Conservation (phyloP, 92 coral and sea anemone species). For the Phymanthus crucifer region DNA sequence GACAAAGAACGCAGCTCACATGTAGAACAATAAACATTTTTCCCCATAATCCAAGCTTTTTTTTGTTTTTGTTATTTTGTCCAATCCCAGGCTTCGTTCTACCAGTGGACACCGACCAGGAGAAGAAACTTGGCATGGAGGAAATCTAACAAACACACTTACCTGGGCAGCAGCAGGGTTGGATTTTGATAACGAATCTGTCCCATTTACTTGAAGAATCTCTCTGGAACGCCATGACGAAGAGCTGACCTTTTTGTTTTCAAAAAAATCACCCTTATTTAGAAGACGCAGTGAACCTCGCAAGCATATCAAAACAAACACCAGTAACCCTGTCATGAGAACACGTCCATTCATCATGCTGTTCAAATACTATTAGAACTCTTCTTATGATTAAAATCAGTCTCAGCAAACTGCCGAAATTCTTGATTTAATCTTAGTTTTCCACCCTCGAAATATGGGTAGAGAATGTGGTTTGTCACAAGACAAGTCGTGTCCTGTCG, state of each 20-base stretch:
- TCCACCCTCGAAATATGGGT: no score
- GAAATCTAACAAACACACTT: neutral
- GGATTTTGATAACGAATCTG: neutral
- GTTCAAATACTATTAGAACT: neutral
- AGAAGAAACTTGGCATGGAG: neutral
- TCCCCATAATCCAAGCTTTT: no score
- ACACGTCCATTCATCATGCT: neutral
- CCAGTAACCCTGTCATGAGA: neutral
- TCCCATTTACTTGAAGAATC: constrained; percentile 10
- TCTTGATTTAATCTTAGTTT: no score
- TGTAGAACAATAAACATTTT: no score
- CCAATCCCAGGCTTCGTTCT: no score
- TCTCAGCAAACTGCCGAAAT: neutral
- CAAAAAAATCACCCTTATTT: neutral
- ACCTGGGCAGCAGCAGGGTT: neutral
- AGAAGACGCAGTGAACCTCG: neutral
- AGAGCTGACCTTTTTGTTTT: neutral
- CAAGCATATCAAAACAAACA: constrained; percentile 5
- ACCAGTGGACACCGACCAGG: no score
- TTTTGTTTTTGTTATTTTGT: no score
- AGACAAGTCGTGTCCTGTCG: neutral
- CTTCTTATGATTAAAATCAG: no score
- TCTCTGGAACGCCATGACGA: constrained; percentile 16
- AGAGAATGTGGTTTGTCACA: no score
- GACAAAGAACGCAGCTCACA: no score